Evolutionary conservation across 2,113 vertebrate genomes (phyloP).

Genomic region (Cepphus grylle): DNA sequence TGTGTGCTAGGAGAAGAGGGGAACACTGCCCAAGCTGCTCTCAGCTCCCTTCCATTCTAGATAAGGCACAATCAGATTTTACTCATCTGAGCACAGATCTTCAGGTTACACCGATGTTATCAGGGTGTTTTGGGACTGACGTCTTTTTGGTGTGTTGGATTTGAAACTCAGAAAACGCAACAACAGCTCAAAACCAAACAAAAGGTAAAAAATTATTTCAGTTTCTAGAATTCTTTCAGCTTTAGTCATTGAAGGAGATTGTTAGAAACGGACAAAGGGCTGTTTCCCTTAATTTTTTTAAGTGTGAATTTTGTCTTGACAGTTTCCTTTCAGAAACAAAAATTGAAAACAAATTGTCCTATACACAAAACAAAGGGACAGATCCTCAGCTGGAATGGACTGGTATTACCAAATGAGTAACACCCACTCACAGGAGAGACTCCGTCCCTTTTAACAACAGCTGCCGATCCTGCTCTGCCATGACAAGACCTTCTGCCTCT

Average conservation of each 20-base stretch:
- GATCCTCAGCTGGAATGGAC: conserved; percentile 42
- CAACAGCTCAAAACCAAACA: neutral
- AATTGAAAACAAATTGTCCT: conserved; percentile 62
- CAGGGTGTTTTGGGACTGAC: neutral
- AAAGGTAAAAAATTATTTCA: conserved; percentile 1
- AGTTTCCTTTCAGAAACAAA: conserved; percentile 63
- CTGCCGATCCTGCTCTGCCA: neutral
- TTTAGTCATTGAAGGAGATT: conserved; percentile 35
- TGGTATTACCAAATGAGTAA: conserved; percentile 25
- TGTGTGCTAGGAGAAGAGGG: neutral
- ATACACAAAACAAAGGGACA: conserved; percentile 41
- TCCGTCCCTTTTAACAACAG: neutral
- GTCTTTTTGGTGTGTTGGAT: neutral
- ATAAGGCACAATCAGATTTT: neutral
- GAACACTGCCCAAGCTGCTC: neutral
- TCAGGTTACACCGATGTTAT: neutral
- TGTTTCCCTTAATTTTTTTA: conserved; percentile 49
- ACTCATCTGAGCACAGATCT: neutral
- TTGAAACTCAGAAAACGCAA: neutral
- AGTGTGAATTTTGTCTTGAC: conserved; percentile 59
- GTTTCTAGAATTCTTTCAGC: conserved; percentile 30
- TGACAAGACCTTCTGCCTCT: neutral
- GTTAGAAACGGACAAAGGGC: conserved; percentile 28
- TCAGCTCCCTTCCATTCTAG: neutral
- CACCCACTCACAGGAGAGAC: conserved; percentile 40